Percentiles rank a stretch among this genome's conserved stretches.
Evolutionary conservation across 2,797 vertebrate species (phyloP).

Genomic region (Eulemur mongoz): DNA sequence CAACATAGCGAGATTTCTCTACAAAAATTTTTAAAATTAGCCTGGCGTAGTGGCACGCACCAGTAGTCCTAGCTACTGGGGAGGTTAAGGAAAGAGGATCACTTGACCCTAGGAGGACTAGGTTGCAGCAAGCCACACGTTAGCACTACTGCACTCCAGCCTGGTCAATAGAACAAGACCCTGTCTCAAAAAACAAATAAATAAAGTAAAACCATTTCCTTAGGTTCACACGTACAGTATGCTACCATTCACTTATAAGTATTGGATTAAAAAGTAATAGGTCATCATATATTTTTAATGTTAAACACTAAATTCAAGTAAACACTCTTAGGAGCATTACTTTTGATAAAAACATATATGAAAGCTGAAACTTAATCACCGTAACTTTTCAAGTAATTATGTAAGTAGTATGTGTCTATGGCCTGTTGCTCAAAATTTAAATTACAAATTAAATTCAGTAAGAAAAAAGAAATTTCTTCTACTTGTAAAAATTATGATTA

Average conservation of each 20-base stretch:
- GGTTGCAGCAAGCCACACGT: background rate
- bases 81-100: background rate
- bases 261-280: background rate
- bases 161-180: background rate
- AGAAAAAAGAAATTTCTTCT: background rate
- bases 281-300: constrained; percentile 19
- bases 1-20: background rate
- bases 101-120: background rate
- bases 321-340: background rate
- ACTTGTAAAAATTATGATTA: background rate
- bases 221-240: background rate
- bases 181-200: background rate
- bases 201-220: constrained; percentile 35
- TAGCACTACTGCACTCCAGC: background rate
- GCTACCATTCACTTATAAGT: constrained; percentile 21
- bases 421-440: background rate
- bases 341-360: background rate
- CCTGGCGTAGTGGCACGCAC: background rate
- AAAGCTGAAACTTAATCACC: constrained; percentile 16
- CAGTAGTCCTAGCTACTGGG: background rate
- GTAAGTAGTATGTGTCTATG: background rate
- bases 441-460: constrained; percentile 1
- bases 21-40: background rate
- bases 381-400: background rate
- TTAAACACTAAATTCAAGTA: constrained; percentile 26